These are phyloP conservation scores for Lycorma delicatula DNA, from an alignment of 1,140 invertebrate genomes.

Conservation along the genomic window DNA sequence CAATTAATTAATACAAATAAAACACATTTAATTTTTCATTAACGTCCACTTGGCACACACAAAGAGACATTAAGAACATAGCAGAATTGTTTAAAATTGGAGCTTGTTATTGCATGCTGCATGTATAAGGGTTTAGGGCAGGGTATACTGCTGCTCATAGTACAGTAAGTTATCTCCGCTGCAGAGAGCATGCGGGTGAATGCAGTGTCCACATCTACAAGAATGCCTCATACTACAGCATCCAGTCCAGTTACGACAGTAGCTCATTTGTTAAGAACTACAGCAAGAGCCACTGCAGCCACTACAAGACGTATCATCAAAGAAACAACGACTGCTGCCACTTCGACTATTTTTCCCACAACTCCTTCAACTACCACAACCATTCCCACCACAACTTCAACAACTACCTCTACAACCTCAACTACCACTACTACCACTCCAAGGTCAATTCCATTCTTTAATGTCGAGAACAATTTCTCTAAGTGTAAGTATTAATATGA, in stretches of 20 bases:
- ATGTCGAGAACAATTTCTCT: conserved; percentile 15
- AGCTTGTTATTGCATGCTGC: no score
- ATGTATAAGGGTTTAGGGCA: no score
- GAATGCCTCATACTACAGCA: conserved; percentile 46
- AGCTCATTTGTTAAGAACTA: conserved; percentile 27
- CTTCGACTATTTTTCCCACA: conserved; percentile 16
- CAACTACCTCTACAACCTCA: conserved; percentile 37
- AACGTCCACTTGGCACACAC: no score
- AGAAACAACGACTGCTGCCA: conserved; percentile 15
- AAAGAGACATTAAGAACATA: no score
- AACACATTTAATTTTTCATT: no score
- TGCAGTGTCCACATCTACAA: neutral
- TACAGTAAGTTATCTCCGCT: no score
- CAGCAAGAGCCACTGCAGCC: conserved; percentile 36
- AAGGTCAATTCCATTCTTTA: conserved; percentile 26
- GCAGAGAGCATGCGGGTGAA: neutral
- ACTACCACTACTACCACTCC: conserved; percentile 37
- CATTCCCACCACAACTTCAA: conserved; percentile 18
- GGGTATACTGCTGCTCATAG: no score
- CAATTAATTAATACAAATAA: no score
- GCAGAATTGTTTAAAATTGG: no score
- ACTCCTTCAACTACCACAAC: conserved; percentile 8
- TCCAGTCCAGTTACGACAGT: conserved; percentile 43
- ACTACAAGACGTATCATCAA: conserved; percentile 14
- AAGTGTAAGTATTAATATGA: conserved; percentile 9